Evolutionary conservation across 2,888 invertebrate genomes (phyloP).

Genomic region (Scelioninae gen. 2): DNA sequence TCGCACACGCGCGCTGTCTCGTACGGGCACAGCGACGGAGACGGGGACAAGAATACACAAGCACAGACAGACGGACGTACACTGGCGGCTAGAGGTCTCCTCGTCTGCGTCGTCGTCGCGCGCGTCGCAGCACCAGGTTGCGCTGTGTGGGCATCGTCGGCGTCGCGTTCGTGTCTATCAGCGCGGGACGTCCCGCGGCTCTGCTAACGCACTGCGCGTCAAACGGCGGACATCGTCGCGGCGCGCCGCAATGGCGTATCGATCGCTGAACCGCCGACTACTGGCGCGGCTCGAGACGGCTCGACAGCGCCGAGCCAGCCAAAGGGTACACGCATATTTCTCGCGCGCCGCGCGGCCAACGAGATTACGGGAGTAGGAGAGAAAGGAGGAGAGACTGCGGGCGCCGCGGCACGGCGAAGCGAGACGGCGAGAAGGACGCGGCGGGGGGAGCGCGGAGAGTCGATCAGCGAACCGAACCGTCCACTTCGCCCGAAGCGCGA

Average conservation of each 20-base stretch:
- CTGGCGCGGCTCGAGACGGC: slow-evolving; percentile 57
- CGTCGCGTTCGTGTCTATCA: slow-evolving; percentile 33
- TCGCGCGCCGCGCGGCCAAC: slow-evolving; percentile 60
- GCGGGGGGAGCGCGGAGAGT: slow-evolving; percentile 5
- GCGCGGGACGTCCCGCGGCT: slow-evolving; percentile 57
- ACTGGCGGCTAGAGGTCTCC: slow-evolving; percentile 32
- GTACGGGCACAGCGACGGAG: no score
- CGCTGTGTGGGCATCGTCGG: slow-evolving; percentile 33
- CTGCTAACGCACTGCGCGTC: slow-evolving; percentile 60
- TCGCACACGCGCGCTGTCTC: no score
- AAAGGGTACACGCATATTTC: slow-evolving; percentile 68
- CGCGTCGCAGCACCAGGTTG: slow-evolving; percentile 45
- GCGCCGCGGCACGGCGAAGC: not conserved
- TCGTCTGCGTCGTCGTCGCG: slow-evolving; percentile 45
- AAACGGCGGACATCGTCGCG: slow-evolving; percentile 66
- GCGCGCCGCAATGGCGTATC: slow-evolving; percentile 73
- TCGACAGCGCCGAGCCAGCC: slow-evolving; percentile 64
- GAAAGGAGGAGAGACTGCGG: slow-evolving; percentile 1
- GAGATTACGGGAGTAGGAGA: slow-evolving; percentile 31
- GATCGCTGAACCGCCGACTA: slow-evolving; percentile 65
- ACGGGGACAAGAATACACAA: slow-evolving; percentile 1
- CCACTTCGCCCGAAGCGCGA: slow-evolving; percentile 62
- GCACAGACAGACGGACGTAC: slow-evolving; percentile 8
- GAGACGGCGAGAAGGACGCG: slow-evolving; percentile 1
- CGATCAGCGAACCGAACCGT: slow-evolving; percentile 63